Conservation (phyloP, 1,140 invertebrate species). For the Heliconius nattereri region DNA sequence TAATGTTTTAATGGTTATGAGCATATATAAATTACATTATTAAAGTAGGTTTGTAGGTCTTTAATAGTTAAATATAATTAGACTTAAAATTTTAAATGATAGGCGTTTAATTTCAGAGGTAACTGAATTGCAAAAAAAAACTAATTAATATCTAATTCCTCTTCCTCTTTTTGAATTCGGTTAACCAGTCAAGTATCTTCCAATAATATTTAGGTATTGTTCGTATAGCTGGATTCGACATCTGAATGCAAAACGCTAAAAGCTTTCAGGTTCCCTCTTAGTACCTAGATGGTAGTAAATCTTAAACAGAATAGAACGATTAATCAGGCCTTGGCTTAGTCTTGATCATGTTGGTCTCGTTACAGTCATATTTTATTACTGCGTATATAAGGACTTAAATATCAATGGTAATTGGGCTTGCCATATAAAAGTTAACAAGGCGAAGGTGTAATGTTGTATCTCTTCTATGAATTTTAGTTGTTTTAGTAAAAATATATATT, state of each 20-base stretch:
- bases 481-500: background rate
- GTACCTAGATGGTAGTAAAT: conserved; percentile 36
- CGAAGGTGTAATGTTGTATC: background rate
- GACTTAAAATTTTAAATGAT: no score
- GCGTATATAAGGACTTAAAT: conserved; percentile 14
- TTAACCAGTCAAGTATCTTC: no score
- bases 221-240: conserved; percentile 24
- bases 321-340: conserved; percentile 31
- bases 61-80: no score
- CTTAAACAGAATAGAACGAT: conserved; percentile 39
- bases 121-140: no score
- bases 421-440: conserved; percentile 3
- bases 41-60: no score
- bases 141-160: no score
- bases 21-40: no score
- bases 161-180: no score
- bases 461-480: background rate
- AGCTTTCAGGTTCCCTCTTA: conserved; percentile 27
- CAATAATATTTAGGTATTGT: background rate
- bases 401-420: background rate
- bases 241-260: conserved; percentile 35
- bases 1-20: no score
- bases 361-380: conserved; percentile 33
- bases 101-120: no score
- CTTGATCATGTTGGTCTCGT: conserved; percentile 21